These are phyloP conservation scores for Drosophila ogumai DNA, from an alignment of 1,140 invertebrate species.

Conservation along the genomic window DNA sequence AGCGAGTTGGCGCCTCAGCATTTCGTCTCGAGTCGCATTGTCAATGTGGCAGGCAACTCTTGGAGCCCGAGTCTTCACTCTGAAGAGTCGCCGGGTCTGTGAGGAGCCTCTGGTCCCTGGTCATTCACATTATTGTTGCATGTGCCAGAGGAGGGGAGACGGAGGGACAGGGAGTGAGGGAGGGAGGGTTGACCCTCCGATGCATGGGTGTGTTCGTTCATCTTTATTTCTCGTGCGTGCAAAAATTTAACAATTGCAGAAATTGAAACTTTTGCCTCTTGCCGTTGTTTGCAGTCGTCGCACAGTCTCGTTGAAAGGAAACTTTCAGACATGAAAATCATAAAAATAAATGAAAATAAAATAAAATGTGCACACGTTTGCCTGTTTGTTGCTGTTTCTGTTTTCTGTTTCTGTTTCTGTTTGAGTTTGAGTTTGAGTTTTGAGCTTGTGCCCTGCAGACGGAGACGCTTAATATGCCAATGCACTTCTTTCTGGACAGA, in stretches of 20 bases:
- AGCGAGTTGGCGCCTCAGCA: conserved; percentile 11
- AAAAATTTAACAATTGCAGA: conserved; percentile 81
- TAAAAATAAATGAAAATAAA: conserved; percentile 60
- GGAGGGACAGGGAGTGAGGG: background rate
- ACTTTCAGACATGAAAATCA: conserved; percentile 55
- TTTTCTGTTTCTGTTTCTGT: conserved; percentile 8
- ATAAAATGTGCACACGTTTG: conserved; percentile 75
- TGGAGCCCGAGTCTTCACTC: conserved; percentile 20
- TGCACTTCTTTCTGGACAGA: conserved; percentile 51
- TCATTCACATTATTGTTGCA: conserved; percentile 76
- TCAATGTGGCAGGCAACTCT: conserved; percentile 32
- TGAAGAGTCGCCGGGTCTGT: conserved; percentile 11
- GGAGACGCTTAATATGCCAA: conserved; percentile 69
- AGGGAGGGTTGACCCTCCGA: background rate
- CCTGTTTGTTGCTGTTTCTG: conserved; percentile 17
- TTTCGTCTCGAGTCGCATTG: conserved; percentile 16
- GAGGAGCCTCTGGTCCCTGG: conserved; percentile 46
- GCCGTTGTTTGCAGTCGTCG: conserved; percentile 35
- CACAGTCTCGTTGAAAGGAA: conserved; percentile 46
- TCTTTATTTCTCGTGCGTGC: conserved; percentile 79
- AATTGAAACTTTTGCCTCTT: conserved; percentile 76
- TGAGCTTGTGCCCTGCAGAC: conserved; percentile 37
- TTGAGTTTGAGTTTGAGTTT: conserved; percentile 35
- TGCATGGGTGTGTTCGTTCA: conserved; percentile 56
- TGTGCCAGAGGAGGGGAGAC: background rate